A percentile compares a stretch with the other conserved stretches of the same genome.
Evolutionary conservation across 2,113 vertebrate genomes (phyloP).

Genomic region (Archilochus colubris): DNA sequence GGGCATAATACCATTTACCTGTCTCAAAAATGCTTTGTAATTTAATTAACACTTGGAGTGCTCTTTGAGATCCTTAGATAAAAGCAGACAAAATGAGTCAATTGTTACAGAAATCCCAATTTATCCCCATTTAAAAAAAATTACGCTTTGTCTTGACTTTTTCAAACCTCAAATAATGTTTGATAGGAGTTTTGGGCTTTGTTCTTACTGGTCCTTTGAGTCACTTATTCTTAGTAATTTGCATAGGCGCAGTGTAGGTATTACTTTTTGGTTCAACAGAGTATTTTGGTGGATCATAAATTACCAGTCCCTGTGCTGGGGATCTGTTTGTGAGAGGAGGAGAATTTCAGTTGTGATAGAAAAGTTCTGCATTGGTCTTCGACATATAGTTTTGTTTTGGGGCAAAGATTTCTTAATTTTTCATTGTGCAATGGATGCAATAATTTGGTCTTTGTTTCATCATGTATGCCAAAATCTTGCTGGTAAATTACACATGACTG

Average conservation of each 20-base stretch:
- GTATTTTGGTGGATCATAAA: constrained; percentile 56
- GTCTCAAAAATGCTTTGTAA: constrained; percentile 65
- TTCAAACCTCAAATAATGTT: constrained; percentile 45
- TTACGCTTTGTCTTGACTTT: constrained; percentile 53
- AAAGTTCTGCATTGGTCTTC: background rate
- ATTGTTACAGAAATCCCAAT: constrained; percentile 65
- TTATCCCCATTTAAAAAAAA: constrained; percentile 54
- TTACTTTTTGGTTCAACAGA: constrained; percentile 43
- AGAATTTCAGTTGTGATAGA: background rate
- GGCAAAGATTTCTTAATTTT: constrained; percentile 10
- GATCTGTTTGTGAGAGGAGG: constrained; percentile 16
- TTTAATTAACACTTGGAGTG: constrained; percentile 70
- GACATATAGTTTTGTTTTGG: background rate
- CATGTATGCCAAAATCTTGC: constrained; percentile 40
- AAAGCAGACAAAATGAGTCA: constrained; percentile 58
- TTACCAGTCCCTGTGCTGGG: constrained; percentile 16
- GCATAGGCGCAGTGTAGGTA: constrained; percentile 57
- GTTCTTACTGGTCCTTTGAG: constrained; percentile 53
- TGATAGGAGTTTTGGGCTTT: constrained; percentile 52
- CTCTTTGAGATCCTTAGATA: constrained; percentile 66
- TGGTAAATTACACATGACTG: constrained; percentile 62
- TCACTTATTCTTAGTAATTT: constrained; percentile 44
- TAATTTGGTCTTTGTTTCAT: constrained; percentile 46
- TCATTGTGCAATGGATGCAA: background rate
- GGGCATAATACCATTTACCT: constrained; percentile 64